Base-by-base conservation (phyloP, 2,888 invertebrate species). In the Cosmorhoe ocellata region DNA sequence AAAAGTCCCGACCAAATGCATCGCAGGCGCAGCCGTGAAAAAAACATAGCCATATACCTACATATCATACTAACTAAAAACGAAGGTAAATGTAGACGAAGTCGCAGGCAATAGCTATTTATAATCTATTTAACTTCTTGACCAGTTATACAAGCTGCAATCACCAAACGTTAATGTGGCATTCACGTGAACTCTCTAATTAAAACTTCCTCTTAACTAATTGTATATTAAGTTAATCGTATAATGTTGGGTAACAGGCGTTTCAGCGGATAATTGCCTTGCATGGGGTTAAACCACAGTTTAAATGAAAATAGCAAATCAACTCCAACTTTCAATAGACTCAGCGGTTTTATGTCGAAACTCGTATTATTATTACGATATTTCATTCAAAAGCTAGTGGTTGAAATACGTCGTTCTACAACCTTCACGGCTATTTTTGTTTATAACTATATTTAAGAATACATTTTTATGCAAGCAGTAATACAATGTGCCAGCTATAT, bases 211-310 rank as follows among this genome's bases (percentile, higher is more conserved):
- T 70, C 67, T 64, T 61, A 65, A 72, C 69, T 78, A 79, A 78
- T 78, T 75, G 75, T 74, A 64, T 74, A 74, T 75, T 75, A 73
- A 71, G 75, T 75, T 78, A 76, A 78, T 78, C 74, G 71, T 67
- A 71, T 76, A 72, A 73, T 71, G 66, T 64, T 61, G 68, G 67
- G 67, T 70, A 74, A 74, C 71, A 69, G 65, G 71, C 71, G 69
- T 73, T 76, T 69, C 64, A 58, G 58, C 50, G 71, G 71, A 68
- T 76, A 78, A 78, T 75, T 78, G 71, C 67, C 64, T 55, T 61
- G 62, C 66, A 63, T 45, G 66, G 71, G 72, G 64, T 64, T 48
- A 27, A 31, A 27, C 1, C 48, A 53, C 44, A 53, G 52, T 10
- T 12, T 8, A 36, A 10, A 30, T 11, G 6, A 12, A 3, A 36